Evolutionary conservation across 2,888 invertebrate species (phyloP).

Genomic region (Drosophila neotestacea): DNA sequence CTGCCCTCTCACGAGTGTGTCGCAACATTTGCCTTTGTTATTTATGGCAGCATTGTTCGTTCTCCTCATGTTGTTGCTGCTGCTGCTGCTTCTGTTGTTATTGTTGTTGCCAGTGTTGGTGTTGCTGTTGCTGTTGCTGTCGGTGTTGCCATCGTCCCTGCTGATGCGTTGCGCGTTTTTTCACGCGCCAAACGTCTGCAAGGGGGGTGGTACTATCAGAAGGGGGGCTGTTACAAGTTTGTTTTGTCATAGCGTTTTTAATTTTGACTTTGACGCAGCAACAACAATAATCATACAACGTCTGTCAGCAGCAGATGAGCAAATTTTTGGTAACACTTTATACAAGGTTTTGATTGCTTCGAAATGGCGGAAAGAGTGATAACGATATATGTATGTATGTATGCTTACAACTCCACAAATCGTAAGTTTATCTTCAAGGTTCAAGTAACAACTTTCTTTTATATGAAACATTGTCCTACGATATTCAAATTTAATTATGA

Average conservation of each 20-base stretch:
- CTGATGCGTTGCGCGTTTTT: constrained; percentile 68
- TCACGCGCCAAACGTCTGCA: constrained; percentile 51
- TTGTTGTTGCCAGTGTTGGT: constrained; percentile 16
- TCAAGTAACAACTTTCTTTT: too few relatives aligned
- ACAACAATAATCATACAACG: constrained; percentile 30
- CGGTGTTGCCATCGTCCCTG: constrained; percentile 30
- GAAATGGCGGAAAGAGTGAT: neutral
- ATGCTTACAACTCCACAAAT: neutral
- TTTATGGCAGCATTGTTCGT: constrained; percentile 74
- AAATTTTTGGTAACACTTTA: constrained; percentile 43
- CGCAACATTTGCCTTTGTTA: constrained; percentile 74
- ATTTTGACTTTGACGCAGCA: constrained; percentile 59
- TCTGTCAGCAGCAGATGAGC: constrained; percentile 59
- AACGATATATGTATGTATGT: too few relatives aligned
- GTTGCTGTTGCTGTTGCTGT: constrained; percentile 26
- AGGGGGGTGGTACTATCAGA: constrained; percentile 1
- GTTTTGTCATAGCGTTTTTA: constrained; percentile 66
- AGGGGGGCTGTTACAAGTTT: constrained; percentile 29
- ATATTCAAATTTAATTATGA: too few relatives aligned
- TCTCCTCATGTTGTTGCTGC: constrained; percentile 44
- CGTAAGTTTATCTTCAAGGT: too few relatives aligned
- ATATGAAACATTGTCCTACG: too few relatives aligned
- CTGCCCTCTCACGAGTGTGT: constrained; percentile 40
- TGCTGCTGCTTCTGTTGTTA: constrained; percentile 17
- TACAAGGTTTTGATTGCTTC: neutral